A percentile compares a stretch with the other conserved stretches of the same genome.
Conservation (phyloP, 2,113 vertebrate species). For the Nothobranchius furzeri region DNA sequence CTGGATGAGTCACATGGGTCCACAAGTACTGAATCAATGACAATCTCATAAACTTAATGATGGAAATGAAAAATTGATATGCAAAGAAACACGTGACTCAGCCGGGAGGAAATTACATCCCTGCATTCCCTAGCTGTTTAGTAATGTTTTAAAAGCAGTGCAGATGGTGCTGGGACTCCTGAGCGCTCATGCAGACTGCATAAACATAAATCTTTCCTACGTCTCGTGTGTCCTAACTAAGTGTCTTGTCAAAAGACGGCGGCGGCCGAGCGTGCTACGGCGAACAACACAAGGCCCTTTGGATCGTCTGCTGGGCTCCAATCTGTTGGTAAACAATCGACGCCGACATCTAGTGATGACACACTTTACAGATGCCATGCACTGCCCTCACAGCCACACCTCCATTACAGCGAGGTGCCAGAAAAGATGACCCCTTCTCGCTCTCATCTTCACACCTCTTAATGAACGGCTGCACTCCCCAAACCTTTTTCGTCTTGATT, state of each 20-base stretch:
- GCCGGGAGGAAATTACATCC: slow-evolving; percentile 1
- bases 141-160: slow-evolving; percentile 32
- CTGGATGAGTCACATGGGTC: slow-evolving; percentile 44
- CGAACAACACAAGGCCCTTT: slow-evolving; percentile 41
- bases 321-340: slow-evolving; percentile 68
- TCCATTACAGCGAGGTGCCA: slow-evolving; percentile 64
- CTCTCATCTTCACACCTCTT: slow-evolving; percentile 69
- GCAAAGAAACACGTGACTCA: slow-evolving; percentile 22
- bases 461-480: slow-evolving; percentile 58
- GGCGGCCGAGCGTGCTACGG: slow-evolving; percentile 21
- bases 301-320: slow-evolving; percentile 64
- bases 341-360: slow-evolving; percentile 64
- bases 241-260: slow-evolving; percentile 25
- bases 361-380: slow-evolving; percentile 67
- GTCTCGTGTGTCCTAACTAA: slow-evolving; percentile 27
- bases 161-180: slow-evolving; percentile 36
- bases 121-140: slow-evolving; percentile 21
- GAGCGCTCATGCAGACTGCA: slow-evolving; percentile 20
- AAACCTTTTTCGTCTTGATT: slow-evolving; percentile 44
- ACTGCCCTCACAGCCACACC: slow-evolving; percentile 40
- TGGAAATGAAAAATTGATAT: slow-evolving; percentile 43
- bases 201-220: slow-evolving; percentile 30
- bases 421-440: slow-evolving; percentile 55
- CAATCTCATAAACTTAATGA: slow-evolving; percentile 24
- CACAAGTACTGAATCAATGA: slow-evolving; percentile 48